Percentiles rank a stretch among this genome's conserved stretches.
These are phyloP conservation scores for Myoxocephalus aenaeus DNA, from an alignment of 2,797 vertebrate genomes.

Conservation along the genomic window DNA sequence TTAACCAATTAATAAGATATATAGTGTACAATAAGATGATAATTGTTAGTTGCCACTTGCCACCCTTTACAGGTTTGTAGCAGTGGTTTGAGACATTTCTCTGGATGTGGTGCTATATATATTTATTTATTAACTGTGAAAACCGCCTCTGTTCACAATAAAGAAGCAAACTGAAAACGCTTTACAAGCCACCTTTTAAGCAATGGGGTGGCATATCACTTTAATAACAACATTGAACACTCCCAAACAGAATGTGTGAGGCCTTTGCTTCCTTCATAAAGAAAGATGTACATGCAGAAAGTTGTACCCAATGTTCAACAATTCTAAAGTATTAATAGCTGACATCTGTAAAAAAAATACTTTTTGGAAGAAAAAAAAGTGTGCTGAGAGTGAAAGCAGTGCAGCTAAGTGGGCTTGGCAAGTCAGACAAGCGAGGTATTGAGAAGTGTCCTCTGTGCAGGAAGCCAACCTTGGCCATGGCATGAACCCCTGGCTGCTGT, in stretches of 20 bases:
- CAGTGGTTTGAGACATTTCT: neutral
- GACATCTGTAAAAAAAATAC: constrained; percentile 18
- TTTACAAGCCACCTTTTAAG: neutral
- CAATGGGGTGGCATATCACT: neutral
- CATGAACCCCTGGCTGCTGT: constrained; percentile 55
- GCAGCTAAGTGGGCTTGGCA: constrained; percentile 29
- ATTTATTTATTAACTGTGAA: neutral
- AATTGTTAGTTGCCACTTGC: accelerated
- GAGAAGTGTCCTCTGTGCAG: constrained; percentile 51
- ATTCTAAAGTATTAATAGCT: constrained; percentile 10
- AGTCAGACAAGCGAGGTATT: constrained; percentile 44
- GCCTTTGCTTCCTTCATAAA: neutral
- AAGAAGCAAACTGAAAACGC: neutral
- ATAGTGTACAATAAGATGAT: neutral
- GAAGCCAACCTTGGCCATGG: constrained; percentile 59
- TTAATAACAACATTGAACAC: neutral
- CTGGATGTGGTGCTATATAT: neutral
- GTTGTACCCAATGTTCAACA: constrained; percentile 5
- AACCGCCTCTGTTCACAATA: neutral
- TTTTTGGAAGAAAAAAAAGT: constrained; percentile 24
- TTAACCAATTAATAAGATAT: neutral
- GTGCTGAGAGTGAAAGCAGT: constrained; percentile 15
- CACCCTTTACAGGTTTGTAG: neutral
- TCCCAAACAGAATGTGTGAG: neutral
- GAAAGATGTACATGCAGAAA: neutral